Percentiles rank a stretch among this genome's conserved stretches.
These are phyloP conservation scores for Sclerodermus sp. DNA, from an alignment of 2,888 invertebrate genomes.

Conservation along the genomic window DNA sequence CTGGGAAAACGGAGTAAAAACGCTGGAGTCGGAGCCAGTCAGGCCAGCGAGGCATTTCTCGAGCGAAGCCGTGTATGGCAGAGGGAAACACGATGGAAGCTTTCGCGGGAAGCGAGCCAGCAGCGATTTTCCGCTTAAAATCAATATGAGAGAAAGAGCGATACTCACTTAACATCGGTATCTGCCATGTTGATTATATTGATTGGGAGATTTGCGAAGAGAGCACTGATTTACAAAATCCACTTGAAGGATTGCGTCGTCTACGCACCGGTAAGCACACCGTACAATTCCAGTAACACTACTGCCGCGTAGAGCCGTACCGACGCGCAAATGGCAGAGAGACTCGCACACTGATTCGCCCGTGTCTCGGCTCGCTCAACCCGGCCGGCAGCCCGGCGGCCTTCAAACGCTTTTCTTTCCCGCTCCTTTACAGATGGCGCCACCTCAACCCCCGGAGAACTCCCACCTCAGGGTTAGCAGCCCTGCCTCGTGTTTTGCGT, in stretches of 20 bases:
- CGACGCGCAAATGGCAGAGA: conserved; percentile 38
- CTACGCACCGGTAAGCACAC: conserved; percentile 38
- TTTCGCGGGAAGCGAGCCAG: conserved; percentile 14
- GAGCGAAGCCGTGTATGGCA: conserved; percentile 2
- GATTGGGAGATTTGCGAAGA: conserved; percentile 10
- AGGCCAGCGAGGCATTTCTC: too few species aligned
- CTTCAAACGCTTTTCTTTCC: conserved; percentile 54
- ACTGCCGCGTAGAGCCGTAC: conserved; percentile 31
- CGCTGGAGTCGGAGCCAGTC: too few species aligned
- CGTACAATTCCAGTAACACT: conserved; percentile 33
- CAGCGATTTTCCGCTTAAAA: conserved; percentile 24
- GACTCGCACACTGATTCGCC: conserved; percentile 39
- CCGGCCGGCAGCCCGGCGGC: conserved; percentile 42
- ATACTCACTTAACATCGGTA: conserved; percentile 39
- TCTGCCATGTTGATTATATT: conserved; percentile 36
- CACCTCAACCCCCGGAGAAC: not conserved
- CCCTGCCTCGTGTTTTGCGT: not conserved
- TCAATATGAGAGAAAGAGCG: conserved; percentile 11
- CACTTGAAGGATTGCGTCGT: conserved; percentile 19
- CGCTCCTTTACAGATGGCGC: conserved; percentile 48
- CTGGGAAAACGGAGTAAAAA: too few species aligned
- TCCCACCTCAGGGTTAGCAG: not conserved
- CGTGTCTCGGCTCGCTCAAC: conserved; percentile 35
- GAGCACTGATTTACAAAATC: conserved; percentile 1
- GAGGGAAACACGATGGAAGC: not conserved